Percentiles rank a stretch among this genome's conserved stretches.
Conservation (phyloP, 1,140 invertebrate species). For the Caenorhabditis tropicalis region DNA sequence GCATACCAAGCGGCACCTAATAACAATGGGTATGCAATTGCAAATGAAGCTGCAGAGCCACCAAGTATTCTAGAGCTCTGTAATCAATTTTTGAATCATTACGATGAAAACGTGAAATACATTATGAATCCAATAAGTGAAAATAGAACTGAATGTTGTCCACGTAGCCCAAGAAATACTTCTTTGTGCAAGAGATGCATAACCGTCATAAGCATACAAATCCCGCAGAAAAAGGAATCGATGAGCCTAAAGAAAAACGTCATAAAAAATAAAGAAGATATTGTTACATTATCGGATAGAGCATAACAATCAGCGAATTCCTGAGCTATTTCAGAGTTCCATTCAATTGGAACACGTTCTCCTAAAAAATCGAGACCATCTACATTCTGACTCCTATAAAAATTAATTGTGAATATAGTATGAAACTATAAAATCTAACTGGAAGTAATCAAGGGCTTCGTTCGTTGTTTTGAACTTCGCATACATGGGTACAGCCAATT, state of each 20-base stretch:
- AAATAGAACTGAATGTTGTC: conserved; percentile 58
- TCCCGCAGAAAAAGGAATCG: conserved; percentile 56
- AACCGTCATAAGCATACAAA: conserved; percentile 55
- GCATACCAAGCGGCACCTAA: conserved; percentile 52
- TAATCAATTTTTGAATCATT: not conserved
- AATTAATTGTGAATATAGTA: not conserved
- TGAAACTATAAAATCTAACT: not conserved
- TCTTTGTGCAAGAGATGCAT: conserved; percentile 53
- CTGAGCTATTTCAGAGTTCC: conserved; percentile 42
- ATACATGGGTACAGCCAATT: conserved; percentile 54
- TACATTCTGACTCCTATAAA: conserved; percentile 12
- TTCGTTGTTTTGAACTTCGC: conserved; percentile 45
- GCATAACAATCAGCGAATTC: not conserved
- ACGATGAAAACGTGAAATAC: not conserved
- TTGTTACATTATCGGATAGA: not conserved
- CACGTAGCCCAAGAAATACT: conserved; percentile 59
- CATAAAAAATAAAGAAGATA: not conserved
- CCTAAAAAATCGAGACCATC: conserved; percentile 47
- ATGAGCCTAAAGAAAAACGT: conserved; percentile 44
- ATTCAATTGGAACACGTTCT: conserved; percentile 47
- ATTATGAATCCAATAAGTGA: conserved; percentile 58
- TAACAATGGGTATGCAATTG: conserved; percentile 48
- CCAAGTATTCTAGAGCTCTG: conserved; percentile 23
- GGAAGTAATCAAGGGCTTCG: conserved; percentile 53
- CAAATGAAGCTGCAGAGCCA: conserved; percentile 50